A percentile compares a stretch with the other conserved stretches of the same genome.
phyloP scores from a whole-genome alignment of 2,113 vertebrate genomes.

The Coracopsis vasa region DNA sequence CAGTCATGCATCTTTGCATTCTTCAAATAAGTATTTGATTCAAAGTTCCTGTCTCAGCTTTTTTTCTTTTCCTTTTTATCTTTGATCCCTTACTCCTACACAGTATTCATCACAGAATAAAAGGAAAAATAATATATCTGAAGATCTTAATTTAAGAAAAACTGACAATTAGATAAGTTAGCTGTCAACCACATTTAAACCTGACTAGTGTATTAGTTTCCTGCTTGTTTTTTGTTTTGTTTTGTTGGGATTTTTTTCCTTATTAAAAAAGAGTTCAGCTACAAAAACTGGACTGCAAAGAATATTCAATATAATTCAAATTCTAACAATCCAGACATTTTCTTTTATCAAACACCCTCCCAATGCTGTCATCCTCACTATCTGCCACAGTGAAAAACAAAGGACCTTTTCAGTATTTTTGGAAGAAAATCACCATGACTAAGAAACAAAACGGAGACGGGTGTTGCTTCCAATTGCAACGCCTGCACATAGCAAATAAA shows the following conservation, averaged over 20 bases:
- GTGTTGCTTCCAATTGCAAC: constrained; percentile 18
- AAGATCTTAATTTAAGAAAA: background rate
- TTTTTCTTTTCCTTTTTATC: background rate
- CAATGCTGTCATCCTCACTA: background rate
- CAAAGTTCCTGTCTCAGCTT: background rate
- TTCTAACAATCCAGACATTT: background rate
- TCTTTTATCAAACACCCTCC: background rate
- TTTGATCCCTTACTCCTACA: constrained; percentile 13
- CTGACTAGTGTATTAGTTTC: background rate
- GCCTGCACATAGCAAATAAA: background rate
- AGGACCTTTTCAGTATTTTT: constrained; percentile 14
- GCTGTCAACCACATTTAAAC: background rate
- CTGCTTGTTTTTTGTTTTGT: background rate
- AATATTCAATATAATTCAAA: background rate
- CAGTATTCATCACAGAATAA: background rate
- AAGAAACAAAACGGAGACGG: constrained; percentile 4
- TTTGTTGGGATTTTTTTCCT: background rate
- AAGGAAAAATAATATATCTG: background rate
- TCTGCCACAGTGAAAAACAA: background rate
- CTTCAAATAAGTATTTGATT: background rate
- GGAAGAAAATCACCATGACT: constrained; percentile 27
- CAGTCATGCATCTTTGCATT: background rate
- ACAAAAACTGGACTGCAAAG: background rate
- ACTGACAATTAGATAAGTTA: background rate
- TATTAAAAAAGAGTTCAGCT: background rate